These are phyloP conservation scores for Melanchra persicariae DNA, from an alignment of 2,888 invertebrate genomes.

Conservation along the genomic window DNA sequence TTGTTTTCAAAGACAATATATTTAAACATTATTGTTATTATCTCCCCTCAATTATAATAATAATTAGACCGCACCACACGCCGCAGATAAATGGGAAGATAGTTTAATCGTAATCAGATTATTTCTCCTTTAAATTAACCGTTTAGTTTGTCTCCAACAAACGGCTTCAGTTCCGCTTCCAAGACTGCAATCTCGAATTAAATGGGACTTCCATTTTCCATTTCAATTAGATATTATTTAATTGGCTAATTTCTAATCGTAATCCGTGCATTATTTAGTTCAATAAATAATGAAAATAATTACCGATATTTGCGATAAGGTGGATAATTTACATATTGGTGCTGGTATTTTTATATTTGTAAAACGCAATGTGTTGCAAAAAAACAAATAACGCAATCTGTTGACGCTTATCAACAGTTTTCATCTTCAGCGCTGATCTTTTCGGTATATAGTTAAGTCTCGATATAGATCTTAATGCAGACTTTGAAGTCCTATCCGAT, in stretches of 20 bases:
- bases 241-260: constrained; percentile 13
- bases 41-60: constrained; percentile 14
- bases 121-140: constrained; percentile 21
- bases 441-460: neutral
- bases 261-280: neutral
- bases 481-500: constrained; percentile 13
- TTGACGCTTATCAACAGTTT: constrained; percentile 11
- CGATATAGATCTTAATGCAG: neutral
- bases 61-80: constrained; percentile 29
- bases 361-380: neutral
- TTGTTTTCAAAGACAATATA: constrained; percentile 2
- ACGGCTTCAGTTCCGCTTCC: constrained; percentile 18
- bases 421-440: constrained; percentile 8
- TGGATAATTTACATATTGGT: neutral
- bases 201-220: constrained; percentile 23
- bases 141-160: constrained; percentile 12
- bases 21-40: constrained; percentile 24
- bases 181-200: constrained; percentile 24
- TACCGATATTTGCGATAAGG: neutral
- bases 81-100: constrained; percentile 43
- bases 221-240: constrained; percentile 35
- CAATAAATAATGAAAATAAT: neutral
- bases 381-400: neutral
- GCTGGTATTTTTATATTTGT: neutral
- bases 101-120: constrained; percentile 43